Evolutionary conservation across 2,888 invertebrate genomes (phyloP), one percentile per base, ranked within the genome.

Genomic region (Pristionchus fissidentatus): DNA sequence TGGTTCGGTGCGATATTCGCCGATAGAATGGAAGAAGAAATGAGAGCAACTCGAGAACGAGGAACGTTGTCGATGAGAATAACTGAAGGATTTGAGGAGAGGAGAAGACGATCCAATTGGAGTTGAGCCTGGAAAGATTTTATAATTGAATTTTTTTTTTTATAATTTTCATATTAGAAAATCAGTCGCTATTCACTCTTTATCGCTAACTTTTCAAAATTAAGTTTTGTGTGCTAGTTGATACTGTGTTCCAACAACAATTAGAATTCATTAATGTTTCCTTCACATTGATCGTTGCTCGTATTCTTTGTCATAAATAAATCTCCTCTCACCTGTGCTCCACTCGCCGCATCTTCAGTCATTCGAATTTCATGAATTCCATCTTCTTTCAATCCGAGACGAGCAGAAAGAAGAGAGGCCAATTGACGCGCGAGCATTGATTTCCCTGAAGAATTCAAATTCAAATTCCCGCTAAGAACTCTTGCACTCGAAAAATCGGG

Each of bases 331-430:
- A 86, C 86, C 84, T 88, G 84, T 7, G 87, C 84, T 38, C 87
- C 75, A 32, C 78, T 84, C 41, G 86, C 85, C 41, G 89, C 89
- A 29, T 91, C 90, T 26, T 89, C 89, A 0, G 91, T 90, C 52
- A 90, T 88, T 38, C 85, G 85, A 49, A 90, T 84, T 77, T 90
- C 90, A 13, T 89, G 86, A 35, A 90, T 86, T 13, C 84, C 84
- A n/a, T n/a, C n/a, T 19, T 29, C 57, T 49, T 85, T 84, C 5
- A 83, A 81, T 35, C 87, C 88, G 29, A 87, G 84, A 66, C 90
- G 89, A 15, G 92, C 85, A 13, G 93, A 97, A 88, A 98, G 95
- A 92, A 97, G 97, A 92, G 98, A 97, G 0, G 98, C 98, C 80
- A 99, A 94, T 22, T 83, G 83, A 3, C 83, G 49, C 4, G 83